Conservation (phyloP, 2,113 vertebrate genomes). For the Pluvialis apricaria region DNA sequence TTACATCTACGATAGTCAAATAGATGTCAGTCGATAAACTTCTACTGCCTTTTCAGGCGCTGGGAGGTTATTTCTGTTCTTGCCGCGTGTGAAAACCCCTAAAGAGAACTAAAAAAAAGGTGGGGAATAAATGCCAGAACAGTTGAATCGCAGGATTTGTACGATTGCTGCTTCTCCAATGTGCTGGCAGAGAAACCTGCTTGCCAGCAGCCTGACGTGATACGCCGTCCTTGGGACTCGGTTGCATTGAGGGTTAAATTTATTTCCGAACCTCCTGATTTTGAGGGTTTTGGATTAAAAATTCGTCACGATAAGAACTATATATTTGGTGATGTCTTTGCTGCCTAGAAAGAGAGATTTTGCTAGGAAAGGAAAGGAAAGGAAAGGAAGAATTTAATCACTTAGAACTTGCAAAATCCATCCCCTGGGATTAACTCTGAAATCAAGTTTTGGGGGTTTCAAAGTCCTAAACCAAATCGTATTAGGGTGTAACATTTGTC, state of each 20-base stretch:
- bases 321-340: neutral
- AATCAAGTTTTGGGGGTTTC: neutral
- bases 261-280: neutral
- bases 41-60: accelerated
- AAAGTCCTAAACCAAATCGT: neutral
- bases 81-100: neutral
- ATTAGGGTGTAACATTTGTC: neutral
- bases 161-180: accelerated
- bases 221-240: accelerated
- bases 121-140: neutral
- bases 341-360: neutral
- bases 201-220: neutral
- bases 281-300: neutral
- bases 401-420: neutral
- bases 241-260: neutral
- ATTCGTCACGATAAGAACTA: accelerated
- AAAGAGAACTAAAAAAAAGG: neutral
- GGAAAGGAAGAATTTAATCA: neutral
- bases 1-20: neutral
- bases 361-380: neutral
- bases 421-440: accelerated
- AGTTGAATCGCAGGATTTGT: neutral
- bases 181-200: neutral
- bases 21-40: neutral
- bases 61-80: neutral